These are phyloP conservation scores for Drosophila ironensis DNA, from an alignment of 1,140 invertebrate genomes.

Conservation along the genomic window DNA sequence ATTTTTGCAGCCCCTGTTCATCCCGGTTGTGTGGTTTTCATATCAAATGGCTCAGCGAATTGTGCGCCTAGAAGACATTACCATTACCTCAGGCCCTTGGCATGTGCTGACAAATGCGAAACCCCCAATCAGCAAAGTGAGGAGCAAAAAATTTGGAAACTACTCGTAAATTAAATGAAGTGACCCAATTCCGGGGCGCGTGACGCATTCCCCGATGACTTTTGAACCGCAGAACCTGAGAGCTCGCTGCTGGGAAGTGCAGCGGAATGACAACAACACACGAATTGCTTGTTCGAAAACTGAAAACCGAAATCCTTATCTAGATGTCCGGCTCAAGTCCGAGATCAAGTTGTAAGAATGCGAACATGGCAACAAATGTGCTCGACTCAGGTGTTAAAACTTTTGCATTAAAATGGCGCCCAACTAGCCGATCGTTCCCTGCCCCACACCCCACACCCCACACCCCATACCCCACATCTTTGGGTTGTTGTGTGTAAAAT, in stretches of 20 bases:
- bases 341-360: conserved; percentile 79
- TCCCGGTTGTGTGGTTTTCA: conserved; percentile 5
- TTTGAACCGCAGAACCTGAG: conserved; percentile 29
- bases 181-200: conserved; percentile 59
- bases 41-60: conserved; percentile 30
- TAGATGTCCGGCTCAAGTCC: conserved; percentile 56
- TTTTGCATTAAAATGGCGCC: conserved; percentile 71
- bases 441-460: too few species aligned
- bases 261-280: conserved; percentile 45
- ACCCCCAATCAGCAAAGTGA: conserved; percentile 52
- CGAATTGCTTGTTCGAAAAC: conserved; percentile 9
- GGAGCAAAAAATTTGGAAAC: too few species aligned
- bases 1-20: conserved; percentile 13
- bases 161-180: too few species aligned
- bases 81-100: conserved; percentile 54
- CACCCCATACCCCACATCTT: background rate
- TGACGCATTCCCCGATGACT: conserved; percentile 58
- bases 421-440: too few species aligned
- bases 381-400: conserved; percentile 68
- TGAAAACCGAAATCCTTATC: conserved; percentile 48
- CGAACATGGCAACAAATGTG: conserved; percentile 55
- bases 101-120: conserved; percentile 63
- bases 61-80: conserved; percentile 19
- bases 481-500: conserved; percentile 41
- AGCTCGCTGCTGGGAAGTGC: background rate